Base-by-base conservation (phyloP, 2,888 invertebrate genomes). In the Epinotia brunnichana region DNA sequence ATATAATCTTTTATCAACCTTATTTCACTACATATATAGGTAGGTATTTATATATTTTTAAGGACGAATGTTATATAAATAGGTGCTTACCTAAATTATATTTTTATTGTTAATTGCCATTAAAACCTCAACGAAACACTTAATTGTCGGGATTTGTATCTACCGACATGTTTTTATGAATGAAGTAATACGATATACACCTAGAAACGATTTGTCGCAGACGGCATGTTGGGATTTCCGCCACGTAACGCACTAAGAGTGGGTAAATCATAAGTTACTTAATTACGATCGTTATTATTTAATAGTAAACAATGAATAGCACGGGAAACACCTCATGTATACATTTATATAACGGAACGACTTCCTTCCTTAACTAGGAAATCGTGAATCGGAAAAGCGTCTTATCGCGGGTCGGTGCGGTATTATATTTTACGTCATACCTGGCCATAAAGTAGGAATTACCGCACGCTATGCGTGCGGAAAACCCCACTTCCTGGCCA, bases 331-430 rank as follows among this genome's bases (percentile, higher is more conserved):
- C 71, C 54, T 56, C 35, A 39, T 5, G 44, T 41, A 71, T 61
- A 67, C 61, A 21, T 19, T 11, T 64, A 24, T 5, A 61, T 61
- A 15, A 24, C 24, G 9, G 21, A 11, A 72, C 9, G 35, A 35
- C 61, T 72, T 72, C 71, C 67, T 72, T 72, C 71, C 67, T 72
- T 56, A 48, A 41, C 19, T 3, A 19, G 11, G 29, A 44, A 17
- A 29, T 51, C 17, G 4, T 21, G 48, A n/a, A 51, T 29, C 60
- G 60, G 60, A 61, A 62, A 62, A 35, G 29, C n/a, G 15, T 35
- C 29, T 9, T 19, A 53, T 53, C 53, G 53, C 19, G 17, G 53
- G 5, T 19, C 1, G 1, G 9, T 13, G 41, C 41, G 17, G 51
- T 51, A 19, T 54, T 21, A 17, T 53, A 21, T 54, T 24, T 2